These are phyloP conservation scores for Xyrichtys novacula DNA, from an alignment of 2,797 vertebrate species.

Conservation along the genomic window DNA sequence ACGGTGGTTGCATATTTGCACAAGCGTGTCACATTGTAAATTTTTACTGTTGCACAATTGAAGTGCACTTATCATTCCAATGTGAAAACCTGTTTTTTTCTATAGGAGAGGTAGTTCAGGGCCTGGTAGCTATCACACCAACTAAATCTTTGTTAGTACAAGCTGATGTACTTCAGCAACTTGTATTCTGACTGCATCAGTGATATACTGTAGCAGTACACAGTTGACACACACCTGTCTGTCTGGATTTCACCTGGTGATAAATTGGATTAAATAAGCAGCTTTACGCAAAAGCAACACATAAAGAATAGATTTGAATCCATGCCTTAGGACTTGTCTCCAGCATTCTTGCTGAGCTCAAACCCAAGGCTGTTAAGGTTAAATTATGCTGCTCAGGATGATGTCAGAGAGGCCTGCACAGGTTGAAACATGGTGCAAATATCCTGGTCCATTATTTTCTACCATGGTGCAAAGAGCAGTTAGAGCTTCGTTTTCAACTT, in stretches of 20 bases:
- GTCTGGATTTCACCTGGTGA: conserved; percentile 61
- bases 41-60: conserved; percentile 6
- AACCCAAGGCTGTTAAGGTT: conserved; percentile 41
- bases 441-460: conserved; percentile 14
- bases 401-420: conserved; percentile 23
- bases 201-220: conserved; percentile 63
- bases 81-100: conserved; percentile 4
- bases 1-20: conserved; percentile 44
- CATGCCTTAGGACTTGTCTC: conserved; percentile 34
- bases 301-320: conserved; percentile 23
- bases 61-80: neutral
- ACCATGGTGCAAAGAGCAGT: conserved; percentile 19
- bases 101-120: neutral
- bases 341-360: conserved; percentile 25
- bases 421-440: conserved; percentile 32
- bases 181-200: conserved; percentile 54
- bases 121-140: neutral
- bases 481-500: conserved; percentile 32
- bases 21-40: conserved; percentile 30
- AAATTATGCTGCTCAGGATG: conserved; percentile 33
- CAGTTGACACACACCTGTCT: conserved; percentile 68
- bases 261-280: conserved; percentile 47
- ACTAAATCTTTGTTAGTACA: conserved; percentile 17
- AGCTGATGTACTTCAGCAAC: conserved; percentile 39
- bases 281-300: conserved; percentile 27